Conservation (phyloP, 2,797 vertebrate species). For the Coluber constrictor region DNA sequence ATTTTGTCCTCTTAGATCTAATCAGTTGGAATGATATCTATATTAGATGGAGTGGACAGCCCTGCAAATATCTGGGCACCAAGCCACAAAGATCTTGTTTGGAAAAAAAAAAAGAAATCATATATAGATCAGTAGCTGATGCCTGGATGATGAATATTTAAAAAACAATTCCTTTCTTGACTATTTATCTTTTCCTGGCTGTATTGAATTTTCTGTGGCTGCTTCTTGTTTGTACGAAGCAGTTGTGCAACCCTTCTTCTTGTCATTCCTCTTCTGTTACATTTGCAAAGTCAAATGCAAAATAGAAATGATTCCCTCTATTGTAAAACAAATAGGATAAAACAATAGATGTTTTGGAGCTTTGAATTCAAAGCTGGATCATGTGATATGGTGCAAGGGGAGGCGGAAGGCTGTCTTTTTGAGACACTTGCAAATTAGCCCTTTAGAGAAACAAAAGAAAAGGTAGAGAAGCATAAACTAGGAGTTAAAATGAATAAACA, state of each 20-base stretch:
- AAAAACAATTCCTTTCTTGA: background rate
- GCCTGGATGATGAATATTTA: background rate
- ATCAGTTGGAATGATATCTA: background rate
- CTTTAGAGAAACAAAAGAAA: background rate
- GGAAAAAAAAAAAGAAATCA: background rate
- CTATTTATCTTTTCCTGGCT: background rate
- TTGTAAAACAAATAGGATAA: constrained; percentile 5
- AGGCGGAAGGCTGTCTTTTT: background rate
- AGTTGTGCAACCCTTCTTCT: constrained; percentile 18
- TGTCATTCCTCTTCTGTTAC: constrained; percentile 8
- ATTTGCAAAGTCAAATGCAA: constrained; percentile 11
- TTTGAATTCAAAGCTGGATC: constrained; percentile 5
- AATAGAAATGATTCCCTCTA: background rate
- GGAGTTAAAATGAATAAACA: background rate
- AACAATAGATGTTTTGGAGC: background rate
- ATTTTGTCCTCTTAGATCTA: background rate
- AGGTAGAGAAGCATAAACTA: background rate
- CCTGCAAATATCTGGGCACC: background rate
- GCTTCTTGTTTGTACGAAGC: background rate
- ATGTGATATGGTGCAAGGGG: background rate
- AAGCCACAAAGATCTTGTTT: background rate
- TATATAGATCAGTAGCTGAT: background rate
- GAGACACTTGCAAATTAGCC: background rate
- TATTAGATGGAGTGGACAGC: background rate
- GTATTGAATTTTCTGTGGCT: background rate